phyloP scores from a whole-genome alignment of 2,888 invertebrate genomes.

The Drosophila macrospina region DNA sequence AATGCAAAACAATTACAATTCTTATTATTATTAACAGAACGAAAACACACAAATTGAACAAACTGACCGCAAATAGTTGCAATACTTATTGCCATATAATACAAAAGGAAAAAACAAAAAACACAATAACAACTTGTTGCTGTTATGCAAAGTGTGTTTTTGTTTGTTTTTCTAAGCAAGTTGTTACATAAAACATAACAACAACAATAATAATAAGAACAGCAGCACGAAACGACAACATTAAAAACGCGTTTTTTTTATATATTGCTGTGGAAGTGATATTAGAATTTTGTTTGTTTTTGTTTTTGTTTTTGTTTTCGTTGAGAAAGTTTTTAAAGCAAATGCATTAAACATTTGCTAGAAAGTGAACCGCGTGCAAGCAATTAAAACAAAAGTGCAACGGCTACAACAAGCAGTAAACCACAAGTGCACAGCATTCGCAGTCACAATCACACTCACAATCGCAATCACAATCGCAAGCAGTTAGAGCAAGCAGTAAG shows the following conservation, averaged over 20 bases:
- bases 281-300: slow-evolving; percentile 10
- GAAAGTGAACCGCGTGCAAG: slow-evolving; percentile 17
- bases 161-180: slow-evolving; percentile 35
- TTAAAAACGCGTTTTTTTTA: slow-evolving; percentile 39
- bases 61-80: slow-evolving; percentile 11
- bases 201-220: slow-evolving; percentile 21
- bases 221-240: slow-evolving; percentile 24
- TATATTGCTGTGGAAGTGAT: slow-evolving; percentile 30
- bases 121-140: slow-evolving; percentile 23
- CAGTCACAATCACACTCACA: not conserved
- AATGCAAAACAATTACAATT: slow-evolving; percentile 41
- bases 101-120: slow-evolving; percentile 19
- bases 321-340: slow-evolving; percentile 17
- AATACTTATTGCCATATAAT: slow-evolving; percentile 5
- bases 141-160: slow-evolving; percentile 20
- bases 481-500: slow-evolving; percentile 10
- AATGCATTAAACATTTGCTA: slow-evolving; percentile 14
- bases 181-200: slow-evolving; percentile 52
- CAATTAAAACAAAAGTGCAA: slow-evolving; percentile 18
- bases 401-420: slow-evolving; percentile 9
- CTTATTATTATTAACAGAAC: slow-evolving; percentile 37
- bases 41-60: not conserved
- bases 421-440: no score
- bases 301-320: slow-evolving; percentile 30
- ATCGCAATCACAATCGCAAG: not conserved